These are phyloP conservation scores for Plebejus anna DNA, from an alignment of 2,888 invertebrate species.

Conservation along the genomic window DNA sequence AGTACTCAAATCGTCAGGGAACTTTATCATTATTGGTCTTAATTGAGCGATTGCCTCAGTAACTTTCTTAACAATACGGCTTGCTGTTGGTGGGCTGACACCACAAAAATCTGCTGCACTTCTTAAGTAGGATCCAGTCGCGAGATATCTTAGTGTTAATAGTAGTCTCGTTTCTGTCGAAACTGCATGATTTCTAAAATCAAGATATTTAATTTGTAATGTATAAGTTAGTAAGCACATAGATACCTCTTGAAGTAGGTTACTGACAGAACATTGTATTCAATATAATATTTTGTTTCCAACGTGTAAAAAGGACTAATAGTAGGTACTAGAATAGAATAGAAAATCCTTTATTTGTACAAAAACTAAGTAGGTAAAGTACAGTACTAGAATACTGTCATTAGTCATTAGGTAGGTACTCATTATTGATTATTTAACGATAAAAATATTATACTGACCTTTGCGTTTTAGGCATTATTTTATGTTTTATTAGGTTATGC, in stretches of 20 bases:
- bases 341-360: too few species aligned
- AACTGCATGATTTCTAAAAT: slow-evolving; percentile 32
- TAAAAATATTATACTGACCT: neutral
- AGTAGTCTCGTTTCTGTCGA: slow-evolving; percentile 19
- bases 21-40: slow-evolving; percentile 18
- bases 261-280: neutral
- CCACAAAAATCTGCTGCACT: slow-evolving; percentile 32
- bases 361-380: too few species aligned
- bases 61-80: slow-evolving; percentile 30
- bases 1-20: neutral
- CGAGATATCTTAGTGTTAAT: slow-evolving; percentile 31
- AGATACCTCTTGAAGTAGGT: neutral
- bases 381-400: too few species aligned
- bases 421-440: too few species aligned
- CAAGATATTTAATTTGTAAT: slow-evolving; percentile 22
- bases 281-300: neutral
- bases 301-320: neutral
- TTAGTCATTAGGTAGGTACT: too few species aligned
- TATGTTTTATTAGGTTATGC: neutral
- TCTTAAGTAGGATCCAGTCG: slow-evolving; percentile 24
- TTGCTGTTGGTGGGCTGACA: slow-evolving; percentile 31
- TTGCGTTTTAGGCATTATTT: neutral
- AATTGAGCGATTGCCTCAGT: slow-evolving; percentile 32
- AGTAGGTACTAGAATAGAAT: too few species aligned
- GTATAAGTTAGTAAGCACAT: neutral